A percentile compares a stretch with the other conserved stretches of the same genome.
phyloP scores from a whole-genome alignment of 2,888 invertebrate genomes.

The Cryptus armator region DNA sequence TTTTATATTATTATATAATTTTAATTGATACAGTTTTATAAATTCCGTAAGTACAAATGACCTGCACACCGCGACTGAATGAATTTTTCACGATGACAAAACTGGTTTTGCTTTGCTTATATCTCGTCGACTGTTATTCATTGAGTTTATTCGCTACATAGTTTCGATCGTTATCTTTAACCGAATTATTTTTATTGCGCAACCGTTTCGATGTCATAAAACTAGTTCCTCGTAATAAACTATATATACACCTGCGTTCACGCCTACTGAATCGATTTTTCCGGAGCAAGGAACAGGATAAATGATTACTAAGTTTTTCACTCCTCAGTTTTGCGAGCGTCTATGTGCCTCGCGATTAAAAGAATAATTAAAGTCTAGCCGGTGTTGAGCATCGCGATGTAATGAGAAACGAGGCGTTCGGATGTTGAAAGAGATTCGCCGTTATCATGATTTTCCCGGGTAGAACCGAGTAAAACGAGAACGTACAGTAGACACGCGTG shows the following conservation, averaged over 20 bases:
- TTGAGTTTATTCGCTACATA: background rate
- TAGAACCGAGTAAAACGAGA: slow-evolving; percentile 5
- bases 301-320: slow-evolving; percentile 51
- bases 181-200: slow-evolving; percentile 12
- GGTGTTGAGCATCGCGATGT: slow-evolving; percentile 32
- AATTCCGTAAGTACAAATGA: background rate
- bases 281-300: slow-evolving; percentile 61
- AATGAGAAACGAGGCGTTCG: slow-evolving; percentile 48
- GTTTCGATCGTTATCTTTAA: slow-evolving; percentile 5
- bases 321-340: background rate
- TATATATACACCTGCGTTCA: slow-evolving; percentile 26
- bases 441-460: slow-evolving; percentile 37
- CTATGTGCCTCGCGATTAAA: slow-evolving; percentile 41
- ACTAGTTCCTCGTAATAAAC: background rate
- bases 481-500: slow-evolving; percentile 29
- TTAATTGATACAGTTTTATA: background rate
- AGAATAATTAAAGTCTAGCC: slow-evolving; percentile 47
- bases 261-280: slow-evolving; percentile 62
- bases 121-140: background rate
- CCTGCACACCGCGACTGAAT: background rate
- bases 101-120: background rate
- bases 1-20: too few relatives aligned
- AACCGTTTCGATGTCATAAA: background rate
- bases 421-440: slow-evolving; percentile 30
- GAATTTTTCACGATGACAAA: background rate